Base-by-base conservation (phyloP, 2,113 vertebrate species). In the Pelobates fuscus region DNA sequence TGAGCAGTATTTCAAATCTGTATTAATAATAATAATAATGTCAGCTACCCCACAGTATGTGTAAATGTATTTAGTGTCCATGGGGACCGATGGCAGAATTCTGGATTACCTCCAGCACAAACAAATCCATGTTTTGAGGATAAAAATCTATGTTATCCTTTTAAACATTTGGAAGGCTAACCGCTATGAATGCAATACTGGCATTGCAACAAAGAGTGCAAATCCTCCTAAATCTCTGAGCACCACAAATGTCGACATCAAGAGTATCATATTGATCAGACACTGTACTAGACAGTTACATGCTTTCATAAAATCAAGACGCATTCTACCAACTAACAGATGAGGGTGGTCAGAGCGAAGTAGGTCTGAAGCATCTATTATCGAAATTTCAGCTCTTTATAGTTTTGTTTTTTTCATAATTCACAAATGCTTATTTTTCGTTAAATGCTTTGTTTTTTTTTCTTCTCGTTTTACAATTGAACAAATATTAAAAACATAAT, bases 231-330 rank as follows among this genome's bases (percentile, higher is more conserved):
- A 54, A 59, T 67, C 54, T 67, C 37, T 10, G 17, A 2, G 41
- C 72, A 76, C 67, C 55, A 60, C 6, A 60, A 46, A 37, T 4
- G 37, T 21, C 24, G 32, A 11, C 72, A 67, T 76, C 72, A 76
- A 76, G 64, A 67, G 72, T 76, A 76, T 76, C 72, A 67, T 37
- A 67, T 76, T 29, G 54, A 76, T 76, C 64, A 76, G 63, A 76
- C 54, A 67, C 54, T 15, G n/a, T 44, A 60, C 44, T 49, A 32
- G 63, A 67, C 26, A 52, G 72, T 21, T 44, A 18, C 27, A 63
- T 30, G 52, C 32, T 44, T 67, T 24, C 58, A 30, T 25, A n/a
- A 49, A 60, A 43, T 61, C 30, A 27, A 26, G 37, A 3, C 66
- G 52, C 15, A 57, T 23, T 66, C 11, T 65, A 29, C n/a, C 49